phyloP scores from a whole-genome alignment of 2,888 invertebrate species.

The Apomyelois bistriatella region DNA sequence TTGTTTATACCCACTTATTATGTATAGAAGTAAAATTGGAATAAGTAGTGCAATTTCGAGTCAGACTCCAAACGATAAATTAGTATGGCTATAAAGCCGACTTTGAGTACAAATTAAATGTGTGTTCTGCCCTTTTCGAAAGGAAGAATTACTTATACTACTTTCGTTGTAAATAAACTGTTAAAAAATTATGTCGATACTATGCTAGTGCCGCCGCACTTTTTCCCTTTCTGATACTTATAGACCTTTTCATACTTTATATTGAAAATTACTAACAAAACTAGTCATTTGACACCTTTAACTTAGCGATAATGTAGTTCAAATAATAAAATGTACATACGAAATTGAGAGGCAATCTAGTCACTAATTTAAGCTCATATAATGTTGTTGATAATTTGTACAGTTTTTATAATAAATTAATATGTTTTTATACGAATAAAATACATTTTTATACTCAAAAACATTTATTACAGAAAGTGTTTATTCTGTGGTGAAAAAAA shows the following conservation, averaged over 20 bases:
- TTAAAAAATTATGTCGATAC: too few relatives aligned
- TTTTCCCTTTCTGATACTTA: too few relatives aligned
- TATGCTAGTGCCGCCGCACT: too few relatives aligned
- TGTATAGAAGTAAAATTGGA: too few relatives aligned
- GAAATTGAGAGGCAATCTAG: conserved; percentile 60
- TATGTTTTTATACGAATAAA: conserved; percentile 40
- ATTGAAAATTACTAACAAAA: conserved; percentile 39
- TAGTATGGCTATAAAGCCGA: too few relatives aligned
- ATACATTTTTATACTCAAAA: conserved; percentile 53
- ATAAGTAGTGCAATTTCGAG: too few relatives aligned
- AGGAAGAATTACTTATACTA: too few relatives aligned
- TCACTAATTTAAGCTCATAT: conserved; percentile 59
- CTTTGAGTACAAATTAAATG: too few relatives aligned
- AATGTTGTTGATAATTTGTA: conserved; percentile 48
- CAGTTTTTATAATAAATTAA: conserved; percentile 31
- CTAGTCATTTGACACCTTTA: conserved; percentile 63
- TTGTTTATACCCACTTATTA: too few relatives aligned
- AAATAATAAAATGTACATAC: conserved; percentile 30
- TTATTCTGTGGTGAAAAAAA: conserved; percentile 40
- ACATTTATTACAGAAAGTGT: conserved; percentile 53
- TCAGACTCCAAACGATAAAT: too few relatives aligned
- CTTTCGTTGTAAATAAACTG: too few relatives aligned
- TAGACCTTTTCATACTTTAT: neutral
- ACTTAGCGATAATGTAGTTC: conserved; percentile 20
- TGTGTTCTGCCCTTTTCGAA: too few relatives aligned